Base-by-base conservation (phyloP, 2,888 invertebrate species). In the Cephus nigrinus region DNA sequence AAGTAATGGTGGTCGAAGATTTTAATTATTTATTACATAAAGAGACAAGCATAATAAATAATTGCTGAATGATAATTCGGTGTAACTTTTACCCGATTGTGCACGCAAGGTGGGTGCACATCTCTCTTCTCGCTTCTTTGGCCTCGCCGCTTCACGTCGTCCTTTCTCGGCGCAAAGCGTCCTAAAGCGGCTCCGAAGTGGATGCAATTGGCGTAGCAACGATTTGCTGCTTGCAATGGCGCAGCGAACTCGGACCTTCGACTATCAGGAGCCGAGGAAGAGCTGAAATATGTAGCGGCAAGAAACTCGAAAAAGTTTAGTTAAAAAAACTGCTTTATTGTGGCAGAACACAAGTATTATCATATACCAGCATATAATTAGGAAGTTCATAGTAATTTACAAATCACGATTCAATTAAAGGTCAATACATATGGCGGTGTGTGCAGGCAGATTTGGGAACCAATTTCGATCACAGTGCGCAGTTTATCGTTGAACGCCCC, bases 311-410 rank as follows among this genome's bases (percentile, higher is more conserved):
- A 55, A 40, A 55, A 36, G 12, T 76, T 78, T 76, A 78, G 78
- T 78, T 78, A 88, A 89, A 90, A 90, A 90, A 91, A 90, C 90
- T 91, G 90, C 90, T 91, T 90, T 90, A 90, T 91, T 91, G 90
- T 90, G 90, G 90, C 90, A 90, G 90, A 90, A 90, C 90, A 90
- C 90, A 91, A 88, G 90, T 90, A 89, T 89, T 87, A 88, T 89
- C 84, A 89, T 87, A 86, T 87, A 90, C 87, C 89, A 90, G 90
- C 90, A 88, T 90, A 90, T 90, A 89, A 90, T 90, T 87, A 88
- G 88, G 88, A 88, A 90, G 86, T 90, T 85, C 87, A 89, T 89
- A 87, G 87, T 90, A 89, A 88, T 90, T 90, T 87, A 88, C 88
- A 89, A 90, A 89, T 90, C 87, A 89, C 88, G 84, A 89, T 90